Evolutionary conservation across 2,113 vertebrate genomes (phyloP).

Genomic region (Mastomys natalensis): DNA sequence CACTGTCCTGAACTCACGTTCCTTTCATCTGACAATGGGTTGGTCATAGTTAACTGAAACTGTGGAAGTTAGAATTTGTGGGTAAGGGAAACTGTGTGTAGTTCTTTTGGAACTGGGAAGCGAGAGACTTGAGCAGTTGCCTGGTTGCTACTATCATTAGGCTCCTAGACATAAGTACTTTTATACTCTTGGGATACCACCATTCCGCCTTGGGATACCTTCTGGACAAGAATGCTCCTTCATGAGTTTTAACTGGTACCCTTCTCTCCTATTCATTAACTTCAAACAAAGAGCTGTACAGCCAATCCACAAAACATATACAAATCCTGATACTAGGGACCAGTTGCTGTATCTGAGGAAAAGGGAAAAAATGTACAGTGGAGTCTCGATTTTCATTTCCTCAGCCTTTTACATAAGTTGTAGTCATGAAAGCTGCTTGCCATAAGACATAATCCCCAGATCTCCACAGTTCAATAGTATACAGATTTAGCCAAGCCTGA

Average conservation of each 20-base stretch:
- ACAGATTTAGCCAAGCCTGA: neutral
- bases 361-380: neutral
- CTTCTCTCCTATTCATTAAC: neutral
- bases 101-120: conserved; percentile 65
- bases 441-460: neutral
- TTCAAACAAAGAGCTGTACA: neutral
- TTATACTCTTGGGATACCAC: conserved; percentile 60
- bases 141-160: neutral
- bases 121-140: conserved; percentile 27
- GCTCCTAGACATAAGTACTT: neutral
- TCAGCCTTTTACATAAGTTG: neutral
- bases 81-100: neutral
- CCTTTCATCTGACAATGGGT: neutral
- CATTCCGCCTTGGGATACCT: conserved; percentile 36
- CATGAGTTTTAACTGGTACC: neutral
- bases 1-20: neutral
- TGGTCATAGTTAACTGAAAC: neutral
- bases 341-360: neutral
- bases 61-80: neutral
- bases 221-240: neutral
- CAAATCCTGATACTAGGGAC: neutral
- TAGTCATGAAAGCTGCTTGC: neutral
- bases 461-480: neutral
- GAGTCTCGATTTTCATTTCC: neutral
- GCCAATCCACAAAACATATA: neutral